A percentile compares a stretch with the other conserved stretches of the same genome.
These are phyloP conservation scores for Dicranocentrus wangi DNA, from an alignment of 2,888 invertebrate species.

Conservation along the genomic window DNA sequence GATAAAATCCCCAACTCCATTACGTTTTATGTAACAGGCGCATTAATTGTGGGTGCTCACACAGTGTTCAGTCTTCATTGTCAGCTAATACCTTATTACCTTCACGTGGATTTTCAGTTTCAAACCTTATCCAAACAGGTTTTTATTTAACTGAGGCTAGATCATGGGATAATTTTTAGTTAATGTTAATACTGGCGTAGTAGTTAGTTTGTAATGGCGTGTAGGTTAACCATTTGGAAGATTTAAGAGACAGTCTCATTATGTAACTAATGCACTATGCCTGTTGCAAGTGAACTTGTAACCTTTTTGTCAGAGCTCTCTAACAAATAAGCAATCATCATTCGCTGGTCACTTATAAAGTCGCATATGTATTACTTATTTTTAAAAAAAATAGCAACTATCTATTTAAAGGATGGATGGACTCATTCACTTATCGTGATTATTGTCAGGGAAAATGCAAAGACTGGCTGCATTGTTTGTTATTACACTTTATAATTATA, in stretches of 20 bases:
- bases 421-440: slow-evolving; percentile 12
- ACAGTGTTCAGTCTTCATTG: too few relatives aligned
- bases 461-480: not conserved
- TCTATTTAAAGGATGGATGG: too few relatives aligned
- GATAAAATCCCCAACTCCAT: too few relatives aligned
- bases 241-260: too few relatives aligned
- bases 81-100: not conserved
- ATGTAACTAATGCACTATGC: not conserved
- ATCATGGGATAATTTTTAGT: not conserved
- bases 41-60: too few relatives aligned
- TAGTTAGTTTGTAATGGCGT: not conserved
- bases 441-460: not conserved
- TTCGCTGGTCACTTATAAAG: slow-evolving; percentile 13
- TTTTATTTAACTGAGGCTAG: not conserved
- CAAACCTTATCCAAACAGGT: not conserved
- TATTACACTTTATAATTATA: not conserved
- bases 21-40: too few relatives aligned
- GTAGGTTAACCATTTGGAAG: too few relatives aligned
- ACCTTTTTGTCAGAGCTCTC: not conserved
- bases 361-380: too few relatives aligned
- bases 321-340: not conserved
- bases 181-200: too few relatives aligned
- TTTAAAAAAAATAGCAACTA: too few relatives aligned
- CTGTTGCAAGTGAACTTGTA: slow-evolving; percentile 7
- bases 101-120: not conserved